These are phyloP conservation scores for Capitulum mitella DNA, from an alignment of 2,888 invertebrate species.

Conservation along the genomic window DNA sequence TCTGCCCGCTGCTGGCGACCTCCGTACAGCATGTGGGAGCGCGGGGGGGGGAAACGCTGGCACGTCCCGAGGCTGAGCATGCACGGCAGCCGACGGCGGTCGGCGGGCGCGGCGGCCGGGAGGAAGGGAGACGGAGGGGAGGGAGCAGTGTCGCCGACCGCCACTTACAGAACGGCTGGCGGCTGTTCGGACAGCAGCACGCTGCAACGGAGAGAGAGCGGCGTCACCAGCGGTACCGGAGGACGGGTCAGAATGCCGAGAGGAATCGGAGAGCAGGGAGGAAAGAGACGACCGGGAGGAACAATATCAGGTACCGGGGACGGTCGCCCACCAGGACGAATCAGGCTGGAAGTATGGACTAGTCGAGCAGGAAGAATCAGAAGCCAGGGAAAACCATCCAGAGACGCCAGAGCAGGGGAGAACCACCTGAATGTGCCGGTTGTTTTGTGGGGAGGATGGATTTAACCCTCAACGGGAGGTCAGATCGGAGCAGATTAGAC, in stretches of 20 bases:
- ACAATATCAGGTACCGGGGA: neutral
- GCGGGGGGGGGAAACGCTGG: too few species aligned
- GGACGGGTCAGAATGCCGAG: neutral
- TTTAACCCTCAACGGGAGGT: too few species aligned
- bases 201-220: slow-evolving; percentile 15
- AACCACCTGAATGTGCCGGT: too few species aligned
- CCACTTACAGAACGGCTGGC: slow-evolving; percentile 9
- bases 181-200: neutral
- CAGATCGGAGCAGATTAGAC: too few species aligned
- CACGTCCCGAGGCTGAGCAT: neutral
- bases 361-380: too few species aligned
- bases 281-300: neutral
- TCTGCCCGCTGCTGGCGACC: too few species aligned
- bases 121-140: neutral
- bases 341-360: too few species aligned
- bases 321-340: too few species aligned
- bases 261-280: neutral
- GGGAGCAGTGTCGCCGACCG: neutral
- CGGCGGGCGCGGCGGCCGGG: neutral
- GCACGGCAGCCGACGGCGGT: neutral
- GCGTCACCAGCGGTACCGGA: neutral
- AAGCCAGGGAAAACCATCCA: too few species aligned
- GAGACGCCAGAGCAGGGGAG: too few species aligned
- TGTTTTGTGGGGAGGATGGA: too few species aligned
- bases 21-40: too few species aligned